Base-by-base conservation (phyloP, 2,888 invertebrate genomes). In the Rotaria macrura region DNA sequence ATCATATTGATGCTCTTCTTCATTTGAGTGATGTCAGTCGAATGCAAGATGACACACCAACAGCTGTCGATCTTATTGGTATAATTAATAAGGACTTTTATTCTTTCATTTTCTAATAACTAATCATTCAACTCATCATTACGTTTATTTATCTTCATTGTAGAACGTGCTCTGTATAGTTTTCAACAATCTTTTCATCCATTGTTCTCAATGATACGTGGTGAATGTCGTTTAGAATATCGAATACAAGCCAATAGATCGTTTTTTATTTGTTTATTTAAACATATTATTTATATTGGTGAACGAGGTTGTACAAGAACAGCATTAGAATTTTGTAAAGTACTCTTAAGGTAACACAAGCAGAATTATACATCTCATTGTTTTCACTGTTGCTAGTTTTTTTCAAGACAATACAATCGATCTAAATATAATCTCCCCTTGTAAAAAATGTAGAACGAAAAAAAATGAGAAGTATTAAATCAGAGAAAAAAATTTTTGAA, bases 261-360 rank as follows among this genome's bases (percentile, higher is more conserved):
- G 9, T 92, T 96, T 87, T 95, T 93, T 89, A 93, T 95, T 86
- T 93, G 95, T 0, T 90, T 96, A 43, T 95, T 95, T 90, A 94
- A 94, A 89, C 95, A 95, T 90, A 92, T 95, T 87, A 92, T 93
- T 86, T 94, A 94, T 89, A 93, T 95, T 85, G 94, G 94, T 49
- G 94, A 94, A 87, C 92, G 94, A 87, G 95, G 95, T 10, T 95
- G 95, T 90, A 94, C 94, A 89, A 93, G 95, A 87, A 95, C 96
- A 3, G 94, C 95, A n/a, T 92, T 96, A 88, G 95, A 96, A 91
- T 93, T 95, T 88, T 94, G 94, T 89, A 96, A 96, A 91, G 91
- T 95, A 83, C 91, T 96, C n/a, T 91, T 95, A 55, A 90, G 91
- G 91, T 91, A 87, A 87, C 88, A 84, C 38, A n/a, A n/a, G n/a